phyloP scores from a whole-genome alignment of 2,113 vertebrate species.

The Odobenus rosmarus region DNA sequence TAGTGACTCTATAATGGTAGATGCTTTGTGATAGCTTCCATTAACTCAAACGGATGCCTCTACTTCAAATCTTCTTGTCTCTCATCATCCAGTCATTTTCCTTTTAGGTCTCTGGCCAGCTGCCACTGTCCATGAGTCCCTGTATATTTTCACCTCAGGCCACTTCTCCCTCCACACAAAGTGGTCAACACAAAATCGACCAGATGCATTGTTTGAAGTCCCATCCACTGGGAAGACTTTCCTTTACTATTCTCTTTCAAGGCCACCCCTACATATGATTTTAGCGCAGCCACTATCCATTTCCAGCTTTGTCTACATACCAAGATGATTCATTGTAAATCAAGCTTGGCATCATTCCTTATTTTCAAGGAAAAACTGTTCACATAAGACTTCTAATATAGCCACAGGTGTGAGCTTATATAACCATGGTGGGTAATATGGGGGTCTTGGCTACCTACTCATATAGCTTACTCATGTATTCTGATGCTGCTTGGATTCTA shows the following conservation, averaged over 20 bases:
- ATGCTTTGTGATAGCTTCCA: not conserved
- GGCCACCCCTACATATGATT: not conserved
- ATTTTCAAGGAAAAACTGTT: not conserved
- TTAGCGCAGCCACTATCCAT: not conserved
- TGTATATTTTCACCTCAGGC: not conserved
- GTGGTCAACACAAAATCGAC: not conserved
- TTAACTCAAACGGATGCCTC: not conserved
- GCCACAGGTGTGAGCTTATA: not conserved
- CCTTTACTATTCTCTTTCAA: not conserved
- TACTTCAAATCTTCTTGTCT: not conserved
- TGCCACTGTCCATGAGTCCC: not conserved
- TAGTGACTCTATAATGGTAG: not conserved
- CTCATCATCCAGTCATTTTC: not conserved
- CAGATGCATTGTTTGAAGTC: not conserved
- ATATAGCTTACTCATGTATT: not conserved
- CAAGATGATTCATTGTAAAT: not conserved
- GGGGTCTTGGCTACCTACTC: not conserved
- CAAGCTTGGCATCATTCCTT: not conserved
- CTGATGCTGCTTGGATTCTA: not conserved
- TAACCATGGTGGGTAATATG: not conserved
- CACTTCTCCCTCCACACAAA: not conserved
- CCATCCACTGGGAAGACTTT: not conserved
- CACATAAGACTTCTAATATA: too few relatives aligned
- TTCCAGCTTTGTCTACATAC: not conserved
- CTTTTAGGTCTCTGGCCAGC: not conserved